phyloP scores from a whole-genome alignment of 1,140 invertebrate genomes.

The Neodiprion virginianus region DNA sequence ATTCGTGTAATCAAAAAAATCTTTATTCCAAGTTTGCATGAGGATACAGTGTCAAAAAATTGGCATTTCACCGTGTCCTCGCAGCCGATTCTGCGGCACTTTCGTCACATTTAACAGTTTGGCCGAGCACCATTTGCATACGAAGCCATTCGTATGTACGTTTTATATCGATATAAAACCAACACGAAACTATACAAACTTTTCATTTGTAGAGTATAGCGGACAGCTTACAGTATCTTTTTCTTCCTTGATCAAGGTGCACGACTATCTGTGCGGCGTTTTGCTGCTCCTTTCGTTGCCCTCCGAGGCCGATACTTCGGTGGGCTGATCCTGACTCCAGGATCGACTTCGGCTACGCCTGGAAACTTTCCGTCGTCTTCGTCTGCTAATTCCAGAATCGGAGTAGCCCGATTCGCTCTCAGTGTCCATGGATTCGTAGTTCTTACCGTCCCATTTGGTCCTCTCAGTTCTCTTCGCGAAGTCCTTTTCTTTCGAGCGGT shows the following conservation, averaged over 20 bases:
- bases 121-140: no score
- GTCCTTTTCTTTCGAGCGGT: background rate
- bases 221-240: no score
- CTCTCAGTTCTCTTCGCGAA: background rate
- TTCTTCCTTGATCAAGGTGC: background rate
- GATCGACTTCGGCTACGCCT: background rate
- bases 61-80: background rate
- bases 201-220: no score
- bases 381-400: background rate
- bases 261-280: background rate
- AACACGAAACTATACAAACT: no score
- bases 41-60: background rate
- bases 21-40: background rate
- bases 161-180: no score
- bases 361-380: background rate
- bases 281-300: background rate
- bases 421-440: constrained; percentile 8
- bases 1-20: background rate
- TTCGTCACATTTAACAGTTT: no score
- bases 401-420: background rate
- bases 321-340: background rate
- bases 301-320: background rate
- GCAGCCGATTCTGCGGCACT: no score
- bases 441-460: constrained; percentile 8
- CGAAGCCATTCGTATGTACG: no score